Base-by-base conservation (phyloP, 2,888 invertebrate genomes). In the Drosophila cyrtoloma region DNA sequence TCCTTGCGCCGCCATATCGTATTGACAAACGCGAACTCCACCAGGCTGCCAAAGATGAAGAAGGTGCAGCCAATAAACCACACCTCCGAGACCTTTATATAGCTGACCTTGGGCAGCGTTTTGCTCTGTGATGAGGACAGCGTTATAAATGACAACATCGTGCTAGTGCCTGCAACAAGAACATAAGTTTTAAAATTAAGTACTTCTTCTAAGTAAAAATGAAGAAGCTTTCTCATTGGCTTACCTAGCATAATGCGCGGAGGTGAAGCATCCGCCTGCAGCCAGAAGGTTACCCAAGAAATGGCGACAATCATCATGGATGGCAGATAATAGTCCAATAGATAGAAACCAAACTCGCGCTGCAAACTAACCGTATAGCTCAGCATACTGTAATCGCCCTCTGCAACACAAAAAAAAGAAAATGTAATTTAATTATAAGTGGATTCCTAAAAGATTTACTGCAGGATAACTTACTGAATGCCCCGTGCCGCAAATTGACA, bases 291-390 rank as follows among this genome's bases (percentile, higher is more conserved):
- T 5, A 92, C 92, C 92, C 92, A 92, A 0, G 92, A 92, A 4
- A 92, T 92, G 61, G 92, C 92, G n/a, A 92, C 92, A 59, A 92
- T 92, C 92, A 92, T 92, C 92, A 92, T 92, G 30, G 92, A 92
- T 6, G 92, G 92, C 77, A 92, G 56, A 75, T 91, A 92, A 50
- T 92, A 92, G 39, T 92, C 92, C 86, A 92, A 65, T 7, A 92
- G 63, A 79, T 92, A 92, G 61, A 92, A 92, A 9, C 92, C 92
- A 68, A 92, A 91, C 71, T 92, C 92, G 26, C 92, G 92, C 76
- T 90, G 91, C 26, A 92, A 73, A 51, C 91, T 86, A 1, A 92
- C 90, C 0, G 92, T 92, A 33, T 92, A 92, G 62, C 91, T 92
- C 12, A 92, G 35, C 1, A 89, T 90, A 63, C 92, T 92, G 44